Conservation (phyloP, 2,888 invertebrate genomes). For the Aspidiotus rigidus region DNA sequence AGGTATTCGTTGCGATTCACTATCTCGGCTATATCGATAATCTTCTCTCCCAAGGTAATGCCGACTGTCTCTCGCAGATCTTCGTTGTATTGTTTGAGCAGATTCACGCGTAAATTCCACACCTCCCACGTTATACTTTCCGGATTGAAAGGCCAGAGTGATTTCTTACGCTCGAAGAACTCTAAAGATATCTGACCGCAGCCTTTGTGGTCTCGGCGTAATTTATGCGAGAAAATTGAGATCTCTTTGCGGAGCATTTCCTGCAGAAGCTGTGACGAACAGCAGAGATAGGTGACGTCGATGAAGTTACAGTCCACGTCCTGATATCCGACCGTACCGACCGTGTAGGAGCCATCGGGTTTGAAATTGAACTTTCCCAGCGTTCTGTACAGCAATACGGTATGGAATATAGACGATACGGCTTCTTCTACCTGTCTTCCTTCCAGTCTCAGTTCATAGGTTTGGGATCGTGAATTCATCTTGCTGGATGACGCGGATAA, state of each 20-base stretch:
- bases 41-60: conserved; percentile 81
- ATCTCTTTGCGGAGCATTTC: conserved; percentile 65
- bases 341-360: conserved; percentile 86
- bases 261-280: conserved; percentile 70
- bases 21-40: conserved; percentile 86
- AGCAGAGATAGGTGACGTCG: conserved; percentile 90
- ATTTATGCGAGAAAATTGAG: conserved; percentile 64
- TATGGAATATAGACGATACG: conserved; percentile 83
- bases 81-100: conserved; percentile 75
- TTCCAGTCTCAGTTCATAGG: conserved; percentile 58
- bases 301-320: conserved; percentile 98
- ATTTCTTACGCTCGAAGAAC: conserved; percentile 86
- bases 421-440: conserved; percentile 87
- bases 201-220: conserved; percentile 59
- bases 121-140: conserved; percentile 98
- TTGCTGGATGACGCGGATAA: conserved; percentile 11
- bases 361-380: conserved; percentile 83
- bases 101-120: conserved; percentile 88
- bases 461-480: conserved; percentile 46
- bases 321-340: conserved; percentile 89
- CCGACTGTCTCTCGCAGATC: conserved; percentile 83
- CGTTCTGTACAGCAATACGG: conserved; percentile 80
- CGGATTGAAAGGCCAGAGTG: conserved; percentile 79
- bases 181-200: conserved; percentile 83
- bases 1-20: conserved; percentile 94